Base-by-base conservation (phyloP, 64 coral and sea anemone genomes). In the Stylophora pistillata region DNA sequence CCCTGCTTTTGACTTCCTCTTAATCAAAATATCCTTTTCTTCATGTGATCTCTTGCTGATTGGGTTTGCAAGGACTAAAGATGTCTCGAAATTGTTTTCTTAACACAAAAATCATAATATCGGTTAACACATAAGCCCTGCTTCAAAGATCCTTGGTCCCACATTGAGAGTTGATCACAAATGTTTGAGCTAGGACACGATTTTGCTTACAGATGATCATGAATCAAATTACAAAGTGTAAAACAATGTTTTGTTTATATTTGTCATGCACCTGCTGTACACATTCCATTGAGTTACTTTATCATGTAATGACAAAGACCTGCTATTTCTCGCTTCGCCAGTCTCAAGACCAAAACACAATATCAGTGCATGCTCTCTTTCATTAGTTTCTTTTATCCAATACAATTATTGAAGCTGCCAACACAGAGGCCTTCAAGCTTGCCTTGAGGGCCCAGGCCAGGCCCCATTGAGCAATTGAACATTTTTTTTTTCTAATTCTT, bases 281-380 rank as follows among this genome's bases (percentile, higher is more conserved):
- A 62, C 58, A n/a, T 28, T 62, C n/a, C n/a, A 47, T 47, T 47
- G 37, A 20, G 28, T 81, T 58, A 53, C 59, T 37, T 84, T 27
- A 47, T 15, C 3, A 68, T 68, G 26, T 68, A 68, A 68, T 68
- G 64, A 68, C 12, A 68, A 25, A 68, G 64, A 68, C 64, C 64
- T 59, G n/a, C 18, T 79, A 10, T 79, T 12, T 53, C 79, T 65
- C 28, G 34, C 53, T 84, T 52, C 52, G 27, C 34, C 30, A 53
- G 30, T 68, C 33, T n/a, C 12, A n/a, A 53, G 61, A 84, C 69
- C 60, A 84, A 70, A 84, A 65, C 55, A 79, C 59, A 27, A 61
- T 12, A 79, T 55, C 27, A 41, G 23, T 20, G 29, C 31, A 32
- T 25, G 28, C 56, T 64, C 10, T 33, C 15, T 37, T 64, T 31